Percentiles rank a stretch among this genome's conserved stretches.
Evolutionary conservation across 2,888 invertebrate genomes (phyloP).

Genomic region (Hirtodrosophila cameraria): DNA sequence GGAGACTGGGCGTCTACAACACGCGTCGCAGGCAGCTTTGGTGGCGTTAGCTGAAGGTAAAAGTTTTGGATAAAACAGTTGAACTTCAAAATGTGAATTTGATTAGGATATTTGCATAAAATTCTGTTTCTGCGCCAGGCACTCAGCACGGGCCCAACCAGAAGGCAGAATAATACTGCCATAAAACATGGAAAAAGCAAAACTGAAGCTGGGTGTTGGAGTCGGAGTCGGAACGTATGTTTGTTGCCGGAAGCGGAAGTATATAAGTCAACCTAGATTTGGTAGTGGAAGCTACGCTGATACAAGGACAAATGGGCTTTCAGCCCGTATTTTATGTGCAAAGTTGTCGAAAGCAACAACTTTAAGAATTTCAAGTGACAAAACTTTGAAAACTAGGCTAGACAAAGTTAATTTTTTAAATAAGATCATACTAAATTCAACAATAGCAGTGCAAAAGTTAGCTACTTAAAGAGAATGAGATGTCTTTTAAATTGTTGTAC

Average conservation of each 20-base stretch:
- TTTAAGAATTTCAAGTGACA: slow-evolving; percentile 31
- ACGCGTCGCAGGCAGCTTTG: slow-evolving; percentile 58
- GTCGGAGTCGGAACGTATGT: slow-evolving; percentile 66
- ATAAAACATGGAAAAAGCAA: slow-evolving; percentile 58
- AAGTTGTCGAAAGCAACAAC: slow-evolving; percentile 40
- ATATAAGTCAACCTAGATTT: slow-evolving; percentile 82
- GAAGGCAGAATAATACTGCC: slow-evolving; percentile 50
- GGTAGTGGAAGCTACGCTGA: slow-evolving; percentile 63
- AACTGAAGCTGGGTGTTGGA: slow-evolving; percentile 19
- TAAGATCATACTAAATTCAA: background rate
- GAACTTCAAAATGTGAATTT: slow-evolving; percentile 84
- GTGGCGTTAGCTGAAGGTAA: slow-evolving; percentile 53
- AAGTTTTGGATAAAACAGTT: slow-evolving; percentile 83
- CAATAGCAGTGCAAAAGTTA: background rate
- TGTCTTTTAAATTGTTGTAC: no score
- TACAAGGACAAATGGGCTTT: slow-evolving; percentile 81
- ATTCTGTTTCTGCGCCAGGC: slow-evolving; percentile 73
- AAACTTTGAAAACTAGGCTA: slow-evolving; percentile 11
- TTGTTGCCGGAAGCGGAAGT: slow-evolving; percentile 78
- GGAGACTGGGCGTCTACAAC: slow-evolving; percentile 47
- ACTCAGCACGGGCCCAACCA: slow-evolving; percentile 30
- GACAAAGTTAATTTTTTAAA: background rate
- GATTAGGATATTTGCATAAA: slow-evolving; percentile 85
- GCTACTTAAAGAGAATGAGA: background rate
- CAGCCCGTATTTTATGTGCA: slow-evolving; percentile 48